Evolutionary conservation across 2,888 invertebrate genomes (phyloP), one percentile per base, ranked within the genome.

Genomic region (Buathra laborator): DNA sequence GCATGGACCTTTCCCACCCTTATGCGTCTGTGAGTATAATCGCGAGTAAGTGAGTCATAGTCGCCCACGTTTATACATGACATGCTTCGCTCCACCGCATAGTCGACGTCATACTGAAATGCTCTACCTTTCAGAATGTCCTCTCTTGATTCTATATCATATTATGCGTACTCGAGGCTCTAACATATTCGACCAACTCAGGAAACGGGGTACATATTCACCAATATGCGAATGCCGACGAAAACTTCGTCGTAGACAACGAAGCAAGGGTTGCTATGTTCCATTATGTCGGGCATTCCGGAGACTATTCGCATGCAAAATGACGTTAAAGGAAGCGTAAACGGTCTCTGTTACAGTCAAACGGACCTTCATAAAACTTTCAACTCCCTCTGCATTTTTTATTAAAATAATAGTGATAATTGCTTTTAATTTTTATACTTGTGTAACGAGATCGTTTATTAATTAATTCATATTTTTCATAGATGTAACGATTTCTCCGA

Each of bases 21-120:
- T 74, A 12, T 53, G 19, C 51, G 51, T 46, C 59, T 16, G 29
- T 10, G 53, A 79, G 68, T 79, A 56, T 79, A 53, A 75, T 83
- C 59, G 79, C 64, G 68, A 75, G 64, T 64, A 81, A 81, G 79
- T 83, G 64, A 83, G 70, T 53, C 56, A 37, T 56, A 56, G 37
- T 43, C 71, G 62, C 32, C 59, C 44, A 29, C 51, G 44, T 59
- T 76, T 43, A 76, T 53, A 46, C 29, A 51, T 37, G 16, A 24
- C 56, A 77, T 19, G 29, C 53, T 37, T 59, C 72, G 71, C 59
- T 64, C 32, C 29, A 19, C 32, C 44, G 29, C 37, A 71, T 44
- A 64, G n/a, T 62, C 37, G 67, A 68, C 48, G 16, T 48, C 77
- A 46, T 64, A 2, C 44, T 12, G 19, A 59, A 79, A 71, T 37